Percentiles rank a stretch among this genome's conserved stretches.
Evolutionary conservation across 2,113 vertebrate species (phyloP).

Genomic region (Eptesicus fuscus): DNA sequence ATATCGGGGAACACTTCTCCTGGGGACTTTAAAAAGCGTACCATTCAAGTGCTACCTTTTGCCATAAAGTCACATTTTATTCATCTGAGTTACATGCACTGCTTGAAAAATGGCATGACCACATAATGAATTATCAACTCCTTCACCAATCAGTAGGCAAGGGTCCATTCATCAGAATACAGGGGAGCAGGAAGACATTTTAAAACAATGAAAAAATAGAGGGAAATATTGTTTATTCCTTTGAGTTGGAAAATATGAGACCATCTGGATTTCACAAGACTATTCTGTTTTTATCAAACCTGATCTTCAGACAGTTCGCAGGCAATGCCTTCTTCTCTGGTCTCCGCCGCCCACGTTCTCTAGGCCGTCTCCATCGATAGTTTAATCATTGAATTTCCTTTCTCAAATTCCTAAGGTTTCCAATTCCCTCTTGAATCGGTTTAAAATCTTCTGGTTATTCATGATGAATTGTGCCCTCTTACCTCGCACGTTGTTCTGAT

Average conservation of each 20-base stretch:
- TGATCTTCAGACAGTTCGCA: neutral
- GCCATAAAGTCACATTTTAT: neutral
- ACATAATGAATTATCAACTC: neutral
- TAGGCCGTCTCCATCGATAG: neutral
- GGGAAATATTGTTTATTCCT: constrained; percentile 31
- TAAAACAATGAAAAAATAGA: neutral
- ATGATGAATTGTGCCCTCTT: neutral
- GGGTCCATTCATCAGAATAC: neutral
- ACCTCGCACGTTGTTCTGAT: neutral
- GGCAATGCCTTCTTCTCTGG: neutral
- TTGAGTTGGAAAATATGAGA: constrained; percentile 29
- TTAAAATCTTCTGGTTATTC: constrained; percentile 10
- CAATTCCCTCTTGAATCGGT: neutral
- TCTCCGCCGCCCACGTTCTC: neutral
- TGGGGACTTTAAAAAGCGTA: neutral
- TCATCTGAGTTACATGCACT: neutral
- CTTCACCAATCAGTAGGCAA: neutral
- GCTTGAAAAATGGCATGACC: neutral
- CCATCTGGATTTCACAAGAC: constrained; percentile 27
- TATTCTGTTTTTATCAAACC: neutral
- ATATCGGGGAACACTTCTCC: neutral
- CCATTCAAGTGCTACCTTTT: neutral
- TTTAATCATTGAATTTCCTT: neutral
- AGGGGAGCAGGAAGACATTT: neutral
- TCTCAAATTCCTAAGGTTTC: neutral